Evolutionary conservation across 2,113 vertebrate species (phyloP).

Genomic region (Elephantulus edwardii): DNA sequence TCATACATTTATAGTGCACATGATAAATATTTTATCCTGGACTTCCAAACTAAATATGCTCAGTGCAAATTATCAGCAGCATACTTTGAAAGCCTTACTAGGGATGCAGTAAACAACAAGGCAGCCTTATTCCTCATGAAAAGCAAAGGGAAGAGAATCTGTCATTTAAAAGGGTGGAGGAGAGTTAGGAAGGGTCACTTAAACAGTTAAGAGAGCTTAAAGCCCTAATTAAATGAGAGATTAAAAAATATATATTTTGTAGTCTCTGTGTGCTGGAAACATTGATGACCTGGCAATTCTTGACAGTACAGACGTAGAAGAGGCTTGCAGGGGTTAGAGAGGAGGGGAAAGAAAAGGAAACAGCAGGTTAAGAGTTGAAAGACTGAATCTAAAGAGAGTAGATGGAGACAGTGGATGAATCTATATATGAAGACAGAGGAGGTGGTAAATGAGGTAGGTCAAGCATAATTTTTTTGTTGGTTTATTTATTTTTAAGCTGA

Average conservation of each 20-base stretch:
- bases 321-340: neutral
- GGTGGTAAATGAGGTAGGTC: neutral
- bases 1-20: neutral
- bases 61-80: neutral
- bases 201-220: neutral
- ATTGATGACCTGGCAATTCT: neutral
- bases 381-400: neutral
- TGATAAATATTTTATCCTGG: neutral
- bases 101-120: neutral
- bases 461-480: neutral
- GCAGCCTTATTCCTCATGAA: neutral
- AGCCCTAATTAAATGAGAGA: neutral
- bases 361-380: neutral
- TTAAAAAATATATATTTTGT: neutral
- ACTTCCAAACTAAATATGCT: neutral
- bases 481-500: conserved; percentile 17
- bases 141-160: neutral
- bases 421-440: too few species aligned
- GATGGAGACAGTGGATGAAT: too few species aligned
- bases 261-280: neutral
- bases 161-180: neutral
- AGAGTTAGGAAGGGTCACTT: neutral
- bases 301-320: neutral
- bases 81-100: neutral
- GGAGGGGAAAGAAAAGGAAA: neutral